Base-by-base conservation (phyloP, 1,140 invertebrate genomes). In the Sitodiplosis mosellana region DNA sequence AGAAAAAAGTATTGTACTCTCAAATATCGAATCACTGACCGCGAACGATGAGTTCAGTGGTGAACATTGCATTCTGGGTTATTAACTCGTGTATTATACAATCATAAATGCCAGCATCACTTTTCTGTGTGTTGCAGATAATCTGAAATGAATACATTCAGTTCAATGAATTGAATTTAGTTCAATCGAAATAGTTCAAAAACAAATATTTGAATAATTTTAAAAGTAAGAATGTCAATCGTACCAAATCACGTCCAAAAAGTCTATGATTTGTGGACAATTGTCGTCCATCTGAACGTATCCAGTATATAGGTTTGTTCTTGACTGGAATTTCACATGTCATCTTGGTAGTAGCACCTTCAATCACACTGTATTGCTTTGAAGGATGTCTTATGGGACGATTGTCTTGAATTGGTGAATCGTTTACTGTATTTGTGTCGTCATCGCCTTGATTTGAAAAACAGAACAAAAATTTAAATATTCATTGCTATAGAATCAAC, bases 61-160 rank as follows among this genome's bases (percentile, higher is more conserved):
- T 57, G 59, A 57, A 54, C 70, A 63, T 52, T 65, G 53, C 17
- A 58, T 61, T 33, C 54, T 67, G 8, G 7, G 65, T 65, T 15
- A 55, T 53, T 0, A 56, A 49, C 51, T 74, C 70, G 14, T 73
- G 57, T 2, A 77, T 75, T 21, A 73, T 60, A 60, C 89, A 94
- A 22, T 77, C 70, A 57, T 95, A 95, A 51, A 78, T 70, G 5
- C 89, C 89, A 27, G 76, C 74, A 51, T 80, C 80, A 33, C 76
- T 69, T 41, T 70, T 64, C 42, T 74, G 64, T 0, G 83, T 78
- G 20, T 69, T 64, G 6, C 70, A 67, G 22, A 89, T 77, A 37
- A 64, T 71, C 14, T 27, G 10, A 3, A 27, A 27, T 5, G 10
- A 27, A 27, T 5, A n/a, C n/a, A n/a, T n/a, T n/a, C n/a, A 27